Evolutionary conservation across 2,113 vertebrate genomes (phyloP).

Genomic region (Psettodes erumei): DNA sequence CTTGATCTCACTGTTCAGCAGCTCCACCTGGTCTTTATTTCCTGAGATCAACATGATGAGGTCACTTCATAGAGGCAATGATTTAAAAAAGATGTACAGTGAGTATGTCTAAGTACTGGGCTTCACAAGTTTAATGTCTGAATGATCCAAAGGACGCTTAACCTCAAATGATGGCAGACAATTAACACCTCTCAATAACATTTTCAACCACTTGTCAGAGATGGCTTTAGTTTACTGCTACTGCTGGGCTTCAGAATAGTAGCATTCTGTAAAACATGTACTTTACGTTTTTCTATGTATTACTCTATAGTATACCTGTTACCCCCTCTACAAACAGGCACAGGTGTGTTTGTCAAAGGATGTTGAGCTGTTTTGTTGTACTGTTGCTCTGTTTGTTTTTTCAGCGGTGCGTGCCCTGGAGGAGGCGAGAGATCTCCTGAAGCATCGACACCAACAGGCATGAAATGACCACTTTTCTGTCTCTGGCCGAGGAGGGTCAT

Average conservation of each 20-base stretch:
- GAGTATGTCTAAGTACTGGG: background rate
- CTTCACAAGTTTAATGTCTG: background rate
- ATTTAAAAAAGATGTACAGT: background rate
- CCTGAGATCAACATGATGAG: conserved; percentile 70
- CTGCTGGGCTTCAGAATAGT: too few species aligned
- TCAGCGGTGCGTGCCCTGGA: background rate
- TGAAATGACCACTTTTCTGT: background rate
- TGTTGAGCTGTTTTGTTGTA: background rate
- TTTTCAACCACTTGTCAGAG: background rate
- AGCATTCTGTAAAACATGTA: too few species aligned
- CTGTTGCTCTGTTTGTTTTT: conserved; percentile 10
- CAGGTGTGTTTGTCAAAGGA: conserved; percentile 44
- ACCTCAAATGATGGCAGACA: too few species aligned
- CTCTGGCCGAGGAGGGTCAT: background rate
- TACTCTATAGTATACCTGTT: background rate
- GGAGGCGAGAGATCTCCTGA: background rate
- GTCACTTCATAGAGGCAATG: background rate
- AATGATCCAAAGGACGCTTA: too few species aligned
- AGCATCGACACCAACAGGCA: background rate
- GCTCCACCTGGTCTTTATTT: conserved; percentile 89
- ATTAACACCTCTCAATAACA: too few species aligned
- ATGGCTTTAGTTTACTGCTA: background rate
- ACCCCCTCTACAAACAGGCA: background rate
- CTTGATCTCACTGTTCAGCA: conserved; percentile 89
- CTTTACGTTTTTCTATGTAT: background rate